phyloP scores from a whole-genome alignment of 2,797 vertebrate species.

The Fistularia tabacaria region DNA sequence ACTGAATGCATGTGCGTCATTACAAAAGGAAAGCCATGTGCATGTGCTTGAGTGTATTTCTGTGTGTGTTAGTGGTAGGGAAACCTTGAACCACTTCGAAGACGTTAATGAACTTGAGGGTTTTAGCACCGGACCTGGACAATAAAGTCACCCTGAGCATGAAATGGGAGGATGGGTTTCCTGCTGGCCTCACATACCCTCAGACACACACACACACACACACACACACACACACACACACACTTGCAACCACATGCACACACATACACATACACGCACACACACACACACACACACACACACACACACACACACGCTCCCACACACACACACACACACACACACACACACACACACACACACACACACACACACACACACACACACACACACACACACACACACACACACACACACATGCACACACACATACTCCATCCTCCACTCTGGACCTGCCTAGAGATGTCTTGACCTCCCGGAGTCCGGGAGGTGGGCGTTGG shows the following conservation, averaged over 20 bases:
- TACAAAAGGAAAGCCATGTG: neutral
- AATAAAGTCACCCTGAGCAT: constrained; percentile 54
- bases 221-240: constrained; percentile 1
- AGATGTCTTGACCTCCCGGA: constrained; percentile 33
- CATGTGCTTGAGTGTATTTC: neutral
- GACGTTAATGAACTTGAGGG: constrained; percentile 53
- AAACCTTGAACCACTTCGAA: constrained; percentile 32
- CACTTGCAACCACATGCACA: constrained; percentile 6
- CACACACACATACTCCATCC: constrained; percentile 3
- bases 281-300: constrained; percentile 5
- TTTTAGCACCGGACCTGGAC: constrained; percentile 32
- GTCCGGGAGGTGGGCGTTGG: constrained; percentile 6
- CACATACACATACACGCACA: neutral
- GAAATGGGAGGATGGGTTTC: constrained; percentile 52
- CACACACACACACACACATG: constrained; percentile 2
- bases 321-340: constrained; percentile 5
- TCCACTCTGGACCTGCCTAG: constrained; percentile 26
- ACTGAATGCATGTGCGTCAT: neutral
- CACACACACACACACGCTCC: constrained; percentile 4
- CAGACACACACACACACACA: constrained; percentile 1
- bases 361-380: constrained; percentile 3
- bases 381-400: constrained; percentile 3
- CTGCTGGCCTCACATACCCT: constrained; percentile 22
- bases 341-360: constrained; percentile 3
- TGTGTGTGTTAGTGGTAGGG: neutral